These are phyloP conservation scores for Drosophila nigricruria DNA, from an alignment of 2,888 invertebrate genomes.

Conservation along the genomic window DNA sequence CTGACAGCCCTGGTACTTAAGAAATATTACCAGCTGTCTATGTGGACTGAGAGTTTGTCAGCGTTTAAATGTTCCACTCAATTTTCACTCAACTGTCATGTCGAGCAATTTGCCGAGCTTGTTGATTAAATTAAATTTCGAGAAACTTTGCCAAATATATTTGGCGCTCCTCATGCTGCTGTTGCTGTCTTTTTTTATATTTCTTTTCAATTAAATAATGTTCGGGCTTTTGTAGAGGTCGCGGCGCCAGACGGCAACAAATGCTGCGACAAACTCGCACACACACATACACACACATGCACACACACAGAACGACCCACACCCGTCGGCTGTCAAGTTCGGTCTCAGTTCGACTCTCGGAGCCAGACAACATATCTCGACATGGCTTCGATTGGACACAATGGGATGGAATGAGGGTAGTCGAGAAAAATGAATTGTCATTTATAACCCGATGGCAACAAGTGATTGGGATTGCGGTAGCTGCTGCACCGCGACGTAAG, in stretches of 20 bases:
- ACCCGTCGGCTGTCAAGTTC: conserved; percentile 43
- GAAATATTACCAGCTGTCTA: conserved; percentile 28
- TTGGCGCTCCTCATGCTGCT: conserved; percentile 26
- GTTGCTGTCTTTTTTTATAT: conserved; percentile 43
- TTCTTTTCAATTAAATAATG: conserved; percentile 76
- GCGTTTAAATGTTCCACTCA: conserved; percentile 38
- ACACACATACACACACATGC: background rate
- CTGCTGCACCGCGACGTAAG: conserved; percentile 17
- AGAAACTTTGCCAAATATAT: conserved; percentile 57
- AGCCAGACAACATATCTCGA: conserved; percentile 36
- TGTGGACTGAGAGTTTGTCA: conserved; percentile 25
- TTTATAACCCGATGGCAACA: conserved; percentile 69
- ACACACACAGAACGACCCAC: background rate
- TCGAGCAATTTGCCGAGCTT: conserved; percentile 39
- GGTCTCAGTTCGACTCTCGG: conserved; percentile 24
- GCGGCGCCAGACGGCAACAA: conserved; percentile 38
- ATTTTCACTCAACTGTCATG: conserved; percentile 56
- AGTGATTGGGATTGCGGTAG: conserved; percentile 29
- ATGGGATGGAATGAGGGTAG: conserved; percentile 20
- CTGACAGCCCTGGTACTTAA: conserved; percentile 12
- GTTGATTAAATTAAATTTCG: conserved; percentile 73
- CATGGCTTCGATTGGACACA: conserved; percentile 22
- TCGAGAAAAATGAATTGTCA: conserved; percentile 68
- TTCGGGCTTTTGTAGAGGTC: conserved; percentile 38
- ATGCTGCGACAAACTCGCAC: conserved; percentile 46